Conservation (phyloP, 2,888 invertebrate species). For the Antheraea yamamai region DNA sequence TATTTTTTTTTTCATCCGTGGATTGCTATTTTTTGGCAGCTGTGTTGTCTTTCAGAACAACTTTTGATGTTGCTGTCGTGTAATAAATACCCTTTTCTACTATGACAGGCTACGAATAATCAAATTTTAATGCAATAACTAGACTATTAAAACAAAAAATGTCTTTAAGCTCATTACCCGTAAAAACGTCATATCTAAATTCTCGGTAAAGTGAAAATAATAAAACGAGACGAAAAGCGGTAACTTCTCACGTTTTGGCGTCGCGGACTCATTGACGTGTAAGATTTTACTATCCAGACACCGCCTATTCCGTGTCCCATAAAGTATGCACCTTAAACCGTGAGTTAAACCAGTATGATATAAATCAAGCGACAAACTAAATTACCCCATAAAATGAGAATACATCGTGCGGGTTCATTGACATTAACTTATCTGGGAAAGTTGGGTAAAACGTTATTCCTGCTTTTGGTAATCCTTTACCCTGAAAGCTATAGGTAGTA, state of each 20-base stretch:
- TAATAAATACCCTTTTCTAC: too few species aligned
- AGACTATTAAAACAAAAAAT: not conserved
- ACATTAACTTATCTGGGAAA: constrained; percentile 15
- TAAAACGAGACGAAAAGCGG: not conserved
- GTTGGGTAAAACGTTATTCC: not conserved
- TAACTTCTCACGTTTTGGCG: not conserved
- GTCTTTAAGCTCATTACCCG: not conserved
- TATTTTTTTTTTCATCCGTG: not conserved
- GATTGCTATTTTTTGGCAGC: not conserved
- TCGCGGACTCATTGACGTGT: not conserved
- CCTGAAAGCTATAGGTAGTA: not conserved
- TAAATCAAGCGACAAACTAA: constrained; percentile 56
- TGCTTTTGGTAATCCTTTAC: not conserved
- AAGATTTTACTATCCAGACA: constrained; percentile 27
- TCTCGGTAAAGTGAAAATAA: not conserved
- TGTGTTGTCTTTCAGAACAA: not conserved
- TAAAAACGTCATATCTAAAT: not conserved
- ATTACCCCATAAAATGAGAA: constrained; percentile 52
- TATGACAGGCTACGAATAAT: too few species aligned
- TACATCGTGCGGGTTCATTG: constrained; percentile 35
- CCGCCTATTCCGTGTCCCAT: constrained; percentile 32
- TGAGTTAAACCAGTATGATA: constrained; percentile 40
- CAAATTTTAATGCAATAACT: not conserved
- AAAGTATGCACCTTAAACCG: constrained; percentile 37
- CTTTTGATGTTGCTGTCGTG: too few species aligned